phyloP scores from a whole-genome alignment of 2,797 vertebrate species.

The Enteromius radiatus region DNA sequence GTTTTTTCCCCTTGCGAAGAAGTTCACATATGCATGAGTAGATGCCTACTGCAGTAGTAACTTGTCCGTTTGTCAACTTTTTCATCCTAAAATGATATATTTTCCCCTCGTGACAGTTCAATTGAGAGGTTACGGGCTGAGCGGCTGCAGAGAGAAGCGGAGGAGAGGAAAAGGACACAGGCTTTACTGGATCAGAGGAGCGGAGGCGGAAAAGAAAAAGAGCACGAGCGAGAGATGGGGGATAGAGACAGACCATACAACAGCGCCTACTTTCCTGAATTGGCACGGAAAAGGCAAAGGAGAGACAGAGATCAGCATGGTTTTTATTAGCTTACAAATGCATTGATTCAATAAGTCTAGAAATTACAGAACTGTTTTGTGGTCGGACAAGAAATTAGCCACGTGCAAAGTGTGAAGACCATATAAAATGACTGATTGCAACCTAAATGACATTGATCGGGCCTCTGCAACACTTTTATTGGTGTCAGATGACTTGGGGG shows the following conservation, averaged over 20 bases:
- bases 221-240: conserved; percentile 63
- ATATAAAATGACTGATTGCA: conserved; percentile 35
- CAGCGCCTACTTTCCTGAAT: conserved; percentile 86
- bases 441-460: conserved; percentile 25
- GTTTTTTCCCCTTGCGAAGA: too few relatives aligned
- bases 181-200: conserved; percentile 75
- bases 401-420: conserved; percentile 11
- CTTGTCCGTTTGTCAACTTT: neutral
- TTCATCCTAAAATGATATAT: neutral
- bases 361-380: conserved; percentile 25
- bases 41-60: neutral
- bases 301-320: conserved; percentile 70
- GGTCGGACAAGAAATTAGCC: conserved; percentile 25
- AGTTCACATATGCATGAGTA: neutral
- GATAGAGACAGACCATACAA: conserved; percentile 86
- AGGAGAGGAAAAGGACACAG: conserved; percentile 77
- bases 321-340: conserved; percentile 41
- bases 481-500: neutral
- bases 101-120: conserved; percentile 62
- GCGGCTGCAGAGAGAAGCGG: conserved; percentile 80
- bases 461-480: neutral
- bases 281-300: conserved; percentile 80
- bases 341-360: neutral
- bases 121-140: conserved; percentile 82
- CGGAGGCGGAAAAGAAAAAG: conserved; percentile 60